Base-by-base conservation (phyloP, 2,797 vertebrate genomes). In the Girardinus metallicus region DNA sequence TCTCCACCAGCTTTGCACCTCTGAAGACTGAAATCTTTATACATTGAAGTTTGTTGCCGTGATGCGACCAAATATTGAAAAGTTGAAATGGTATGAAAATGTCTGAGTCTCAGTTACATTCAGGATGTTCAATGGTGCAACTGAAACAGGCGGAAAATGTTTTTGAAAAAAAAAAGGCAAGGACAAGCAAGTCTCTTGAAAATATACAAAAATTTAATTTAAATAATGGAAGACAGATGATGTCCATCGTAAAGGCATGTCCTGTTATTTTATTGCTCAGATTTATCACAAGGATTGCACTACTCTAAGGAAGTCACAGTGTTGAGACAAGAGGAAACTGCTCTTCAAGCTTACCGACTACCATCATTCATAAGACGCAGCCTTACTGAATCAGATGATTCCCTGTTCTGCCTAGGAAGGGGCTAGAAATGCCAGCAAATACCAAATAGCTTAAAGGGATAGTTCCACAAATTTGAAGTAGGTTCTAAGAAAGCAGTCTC, bases 141-240 rank as follows among this genome's bases (percentile, higher is more conserved):
- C 6, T n/a, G 68, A 72, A 44, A 46, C 2, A 3, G 68, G n/a
- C 13, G 60, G 66, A 62, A 82, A 76, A 73, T 34, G 57, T 26
- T 81, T 34, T 5, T 2, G 2, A 86, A 53, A 75, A 64, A 49
- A 83, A 49, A 83, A 84, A 6, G 44, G n/a, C 83, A 7, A 84
- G 5, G 49, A 29, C 80, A 23, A 80, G 62, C 39, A 77, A 12
- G 29, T 76, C 89, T 94, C 92, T 76, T 89, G 89, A 93, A 95
- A 95, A 95, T 53, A 93, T 95, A 95, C 26, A 95, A 95, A 95
- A 94, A 80, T 94, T 94, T 90, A 84, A 94, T 95, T 94, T 94
- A 94, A 91, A 93, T 87, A 93, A 85, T 13, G 62, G 84, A 83
- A 89, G 87, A 87, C 83, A 87, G 68, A 74, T 86, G 51, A 88